Evolutionary conservation across 64 coral and sea anemone species (phyloP).

Genomic region (Stichodactyla mertensii): DNA sequence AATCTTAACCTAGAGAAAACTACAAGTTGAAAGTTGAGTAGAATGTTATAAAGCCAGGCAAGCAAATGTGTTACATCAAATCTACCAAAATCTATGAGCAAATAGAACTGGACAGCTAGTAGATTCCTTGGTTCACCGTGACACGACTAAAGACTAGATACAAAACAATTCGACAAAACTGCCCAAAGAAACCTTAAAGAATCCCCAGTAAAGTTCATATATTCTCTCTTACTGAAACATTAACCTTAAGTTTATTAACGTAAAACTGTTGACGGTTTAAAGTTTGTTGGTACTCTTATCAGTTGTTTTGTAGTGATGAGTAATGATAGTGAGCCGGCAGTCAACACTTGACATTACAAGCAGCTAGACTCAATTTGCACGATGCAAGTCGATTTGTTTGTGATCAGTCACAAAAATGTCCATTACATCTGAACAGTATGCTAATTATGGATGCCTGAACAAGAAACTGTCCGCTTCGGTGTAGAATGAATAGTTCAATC

Average conservation of each 20-base stretch:
- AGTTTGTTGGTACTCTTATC: background rate
- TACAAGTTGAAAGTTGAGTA: background rate
- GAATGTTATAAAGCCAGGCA: background rate
- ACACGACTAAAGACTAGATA: background rate
- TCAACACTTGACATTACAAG: conserved; percentile 20
- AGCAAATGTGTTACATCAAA: background rate
- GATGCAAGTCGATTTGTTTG: background rate
- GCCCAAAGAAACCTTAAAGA: too few species aligned
- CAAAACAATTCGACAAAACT: too few species aligned
- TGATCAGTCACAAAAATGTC: background rate
- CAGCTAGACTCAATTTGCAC: background rate
- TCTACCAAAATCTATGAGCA: conserved; percentile 1
- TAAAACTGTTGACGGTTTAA: too few species aligned
- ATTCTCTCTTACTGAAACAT: too few species aligned
- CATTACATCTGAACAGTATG: conserved; percentile 6
- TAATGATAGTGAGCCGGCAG: background rate
- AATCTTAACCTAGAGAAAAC: background rate
- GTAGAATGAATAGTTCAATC: background rate
- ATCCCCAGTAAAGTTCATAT: too few species aligned
- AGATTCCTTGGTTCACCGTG: background rate
- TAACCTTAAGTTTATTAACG: too few species aligned
- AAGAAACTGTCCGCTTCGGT: background rate
- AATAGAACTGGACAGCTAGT: background rate
- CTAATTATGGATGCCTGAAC: background rate
- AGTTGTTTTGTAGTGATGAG: background rate